Evolutionary conservation across 2,113 vertebrate species (phyloP).

Genomic region (Turnix velox): DNA sequence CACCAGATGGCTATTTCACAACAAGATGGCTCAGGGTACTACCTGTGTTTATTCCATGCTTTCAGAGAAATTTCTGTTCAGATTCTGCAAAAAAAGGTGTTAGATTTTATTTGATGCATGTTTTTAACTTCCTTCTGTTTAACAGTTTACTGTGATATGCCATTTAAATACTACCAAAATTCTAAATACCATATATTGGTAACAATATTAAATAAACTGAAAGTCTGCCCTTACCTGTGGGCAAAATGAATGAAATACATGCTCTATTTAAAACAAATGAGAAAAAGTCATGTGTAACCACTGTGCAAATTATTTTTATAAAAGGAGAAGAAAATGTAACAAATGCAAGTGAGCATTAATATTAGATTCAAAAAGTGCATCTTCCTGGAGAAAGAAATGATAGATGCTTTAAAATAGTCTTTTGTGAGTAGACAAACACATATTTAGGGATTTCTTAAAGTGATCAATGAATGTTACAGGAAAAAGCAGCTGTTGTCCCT

Average conservation of each 20-base stretch:
- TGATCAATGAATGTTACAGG: neutral
- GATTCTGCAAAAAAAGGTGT: neutral
- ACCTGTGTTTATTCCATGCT: neutral
- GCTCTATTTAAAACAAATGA: slow-evolving; percentile 62
- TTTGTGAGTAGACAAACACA: slow-evolving; percentile 4
- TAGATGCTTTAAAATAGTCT: slow-evolving; percentile 1
- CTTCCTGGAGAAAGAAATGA: slow-evolving; percentile 21
- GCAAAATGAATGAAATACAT: slow-evolving; percentile 47
- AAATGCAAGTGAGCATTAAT: slow-evolving; percentile 4
- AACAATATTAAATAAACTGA: slow-evolving; percentile 53
- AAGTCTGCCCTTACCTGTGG: slow-evolving; percentile 19
- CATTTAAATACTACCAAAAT: slow-evolving; percentile 40
- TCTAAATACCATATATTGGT: slow-evolving; percentile 35
- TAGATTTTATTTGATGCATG: neutral
- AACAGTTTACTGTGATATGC: slow-evolving; percentile 9
- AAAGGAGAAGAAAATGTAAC: slow-evolving; percentile 39
- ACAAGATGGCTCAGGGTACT: slow-evolving; percentile 1
- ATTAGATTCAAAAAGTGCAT: slow-evolving; percentile 19
- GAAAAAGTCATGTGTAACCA: slow-evolving; percentile 58
- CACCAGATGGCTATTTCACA: slow-evolving; percentile 19
- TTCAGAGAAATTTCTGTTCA: slow-evolving; percentile 6
- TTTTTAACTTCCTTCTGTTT: slow-evolving; percentile 9
- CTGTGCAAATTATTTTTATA: slow-evolving; percentile 39
- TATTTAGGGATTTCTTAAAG: slow-evolving; percentile 38
- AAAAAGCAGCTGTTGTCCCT: neutral